Percentiles rank a stretch among this genome's conserved stretches.
Evolutionary conservation across 2,888 invertebrate species (phyloP).

Genomic region (Hanleya hanleyi): DNA sequence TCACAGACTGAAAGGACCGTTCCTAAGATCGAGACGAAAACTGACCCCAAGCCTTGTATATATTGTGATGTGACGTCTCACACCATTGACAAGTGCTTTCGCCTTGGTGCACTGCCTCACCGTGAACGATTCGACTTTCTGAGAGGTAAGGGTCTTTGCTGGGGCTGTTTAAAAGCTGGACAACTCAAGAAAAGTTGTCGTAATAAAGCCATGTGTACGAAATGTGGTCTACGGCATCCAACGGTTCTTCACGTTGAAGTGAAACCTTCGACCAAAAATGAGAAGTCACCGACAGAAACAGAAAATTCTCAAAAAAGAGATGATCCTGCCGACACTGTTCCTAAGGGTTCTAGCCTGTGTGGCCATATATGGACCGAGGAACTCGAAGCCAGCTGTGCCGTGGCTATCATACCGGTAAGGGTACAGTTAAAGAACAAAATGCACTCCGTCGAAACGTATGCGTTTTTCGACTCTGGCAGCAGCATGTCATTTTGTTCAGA

Average conservation of each 20-base stretch:
- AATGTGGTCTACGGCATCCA: neutral
- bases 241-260: neutral
- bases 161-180: neutral
- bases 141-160: neutral
- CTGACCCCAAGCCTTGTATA: neutral
- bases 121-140: neutral
- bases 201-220: neutral
- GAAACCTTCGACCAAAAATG: neutral
- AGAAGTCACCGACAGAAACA: neutral
- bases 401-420: neutral
- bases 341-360: neutral
- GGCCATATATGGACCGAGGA: neutral
- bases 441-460: neutral
- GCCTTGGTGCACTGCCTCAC: neutral
- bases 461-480: neutral
- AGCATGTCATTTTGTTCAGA: neutral
- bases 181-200: neutral
- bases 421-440: neutral
- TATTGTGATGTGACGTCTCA: neutral
- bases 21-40: no score
- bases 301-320: neutral
- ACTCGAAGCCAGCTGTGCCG: neutral
- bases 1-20: no score
- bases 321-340: neutral
- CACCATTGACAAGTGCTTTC: neutral